Evolutionary conservation across 1,140 invertebrate species (phyloP).

Genomic region (Drosophila bocki): DNA sequence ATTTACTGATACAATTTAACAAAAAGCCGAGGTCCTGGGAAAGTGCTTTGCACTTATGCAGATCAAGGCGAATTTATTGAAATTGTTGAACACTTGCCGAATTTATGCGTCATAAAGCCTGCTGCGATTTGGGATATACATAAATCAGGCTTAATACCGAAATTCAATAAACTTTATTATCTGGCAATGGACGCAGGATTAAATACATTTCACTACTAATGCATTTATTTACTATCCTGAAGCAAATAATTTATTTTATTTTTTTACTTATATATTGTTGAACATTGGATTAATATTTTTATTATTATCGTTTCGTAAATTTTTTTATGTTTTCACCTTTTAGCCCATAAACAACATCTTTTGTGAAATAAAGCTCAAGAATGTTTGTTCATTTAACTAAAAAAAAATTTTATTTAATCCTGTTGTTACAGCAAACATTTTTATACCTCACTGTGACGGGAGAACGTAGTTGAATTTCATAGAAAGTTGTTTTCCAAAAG

Average conservation of each 20-base stretch:
- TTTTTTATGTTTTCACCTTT: background rate
- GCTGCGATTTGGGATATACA: conserved; percentile 44
- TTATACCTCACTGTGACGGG: too few relatives aligned
- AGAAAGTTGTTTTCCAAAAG: background rate
- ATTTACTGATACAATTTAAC: conserved; percentile 75
- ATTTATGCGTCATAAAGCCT: conserved; percentile 62
- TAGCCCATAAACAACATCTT: background rate
- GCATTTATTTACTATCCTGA: background rate
- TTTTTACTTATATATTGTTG: background rate
- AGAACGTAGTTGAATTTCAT: background rate
- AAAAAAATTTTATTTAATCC: background rate
- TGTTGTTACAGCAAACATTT: background rate
- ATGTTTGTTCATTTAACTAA: background rate
- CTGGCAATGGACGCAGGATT: background rate
- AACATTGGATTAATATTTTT: background rate
- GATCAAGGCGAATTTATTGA: conserved; percentile 72
- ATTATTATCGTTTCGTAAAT: background rate
- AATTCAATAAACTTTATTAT: conserved; percentile 11
- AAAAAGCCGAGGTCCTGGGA: conserved; percentile 23
- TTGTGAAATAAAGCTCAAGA: background rate
- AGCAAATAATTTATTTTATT: background rate
- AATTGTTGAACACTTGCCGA: conserved; percentile 45
- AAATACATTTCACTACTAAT: background rate
- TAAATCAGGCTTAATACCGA: conserved; percentile 18
- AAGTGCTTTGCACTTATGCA: conserved; percentile 55